phyloP scores from a whole-genome alignment of 2,888 invertebrate species.

The Polymixis flavicincta region DNA sequence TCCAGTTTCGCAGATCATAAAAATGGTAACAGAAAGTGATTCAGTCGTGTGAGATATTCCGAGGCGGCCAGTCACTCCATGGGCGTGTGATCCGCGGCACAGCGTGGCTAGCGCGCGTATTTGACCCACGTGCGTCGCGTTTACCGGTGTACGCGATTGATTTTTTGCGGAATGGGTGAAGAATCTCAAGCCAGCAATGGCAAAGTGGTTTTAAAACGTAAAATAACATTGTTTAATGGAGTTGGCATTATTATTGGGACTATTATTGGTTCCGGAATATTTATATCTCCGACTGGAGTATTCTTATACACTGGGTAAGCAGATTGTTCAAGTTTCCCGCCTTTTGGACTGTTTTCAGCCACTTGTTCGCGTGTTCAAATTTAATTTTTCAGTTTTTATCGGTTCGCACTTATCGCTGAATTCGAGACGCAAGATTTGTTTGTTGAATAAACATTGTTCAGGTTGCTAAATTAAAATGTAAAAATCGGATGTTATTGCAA shows the following conservation, averaged over 20 bases:
- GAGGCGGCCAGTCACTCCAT: slow-evolving; percentile 70
- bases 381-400: slow-evolving; percentile 54
- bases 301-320: slow-evolving; percentile 92
- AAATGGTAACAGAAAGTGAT: slow-evolving; percentile 86
- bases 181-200: slow-evolving; percentile 84
- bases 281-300: slow-evolving; percentile 97
- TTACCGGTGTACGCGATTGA: slow-evolving; percentile 83
- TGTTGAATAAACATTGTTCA: slow-evolving; percentile 47
- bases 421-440: slow-evolving; percentile 58
- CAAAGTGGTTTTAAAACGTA: slow-evolving; percentile 94
- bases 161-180: slow-evolving; percentile 89
- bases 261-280: slow-evolving; percentile 97
- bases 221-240: slow-evolving; percentile 96
- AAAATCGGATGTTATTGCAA: neutral
- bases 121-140: slow-evolving; percentile 81
- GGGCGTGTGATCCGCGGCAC: slow-evolving; percentile 53
- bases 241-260: slow-evolving; percentile 97
- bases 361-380: slow-evolving; percentile 51
- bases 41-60: slow-evolving; percentile 83
- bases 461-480: slow-evolving; percentile 19
- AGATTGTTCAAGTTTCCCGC: slow-evolving; percentile 75
- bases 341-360: slow-evolving; percentile 57
- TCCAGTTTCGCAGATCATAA: slow-evolving; percentile 83
- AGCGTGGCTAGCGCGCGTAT: slow-evolving; percentile 65
- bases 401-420: slow-evolving; percentile 62